Conservation (phyloP, 2,113 vertebrate species). For the Arvicanthis niloticus region DNA sequence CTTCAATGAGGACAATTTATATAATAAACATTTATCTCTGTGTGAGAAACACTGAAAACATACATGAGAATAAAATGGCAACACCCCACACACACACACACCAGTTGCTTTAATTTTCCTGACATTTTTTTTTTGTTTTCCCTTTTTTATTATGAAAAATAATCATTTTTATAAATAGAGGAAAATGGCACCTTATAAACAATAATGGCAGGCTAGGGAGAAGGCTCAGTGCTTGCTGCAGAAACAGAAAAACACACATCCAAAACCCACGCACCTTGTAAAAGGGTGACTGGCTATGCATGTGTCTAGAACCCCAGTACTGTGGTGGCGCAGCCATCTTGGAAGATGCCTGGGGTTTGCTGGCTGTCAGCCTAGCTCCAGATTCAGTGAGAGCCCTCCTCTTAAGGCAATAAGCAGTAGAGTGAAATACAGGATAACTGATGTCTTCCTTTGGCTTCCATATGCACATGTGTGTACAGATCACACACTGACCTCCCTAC, state of each 20-base stretch:
- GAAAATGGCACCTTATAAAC: background rate
- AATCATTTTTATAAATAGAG: constrained; percentile 11
- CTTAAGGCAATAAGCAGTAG: background rate
- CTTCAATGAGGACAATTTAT: background rate
- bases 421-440: background rate
- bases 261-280: too few relatives aligned
- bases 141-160: constrained; percentile 18
- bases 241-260: background rate
- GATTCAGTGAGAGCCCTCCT: background rate
- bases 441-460: background rate
- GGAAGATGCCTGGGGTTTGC: background rate
- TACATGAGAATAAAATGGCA: constrained; percentile 11
- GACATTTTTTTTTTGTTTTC: background rate
- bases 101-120: constrained; percentile 6
- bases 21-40: background rate
- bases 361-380: background rate
- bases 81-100: background rate
- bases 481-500: background rate
- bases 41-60: background rate
- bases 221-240: background rate
- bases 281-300: background rate
- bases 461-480: background rate
- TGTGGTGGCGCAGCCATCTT: background rate
- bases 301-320: background rate
- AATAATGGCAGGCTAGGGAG: background rate